Percentiles rank a stretch among this genome's conserved stretches.
Evolutionary conservation across 64 coral and sea anemone genomes (phyloP).

Genomic region (Hydrozoanthus tunicans): DNA sequence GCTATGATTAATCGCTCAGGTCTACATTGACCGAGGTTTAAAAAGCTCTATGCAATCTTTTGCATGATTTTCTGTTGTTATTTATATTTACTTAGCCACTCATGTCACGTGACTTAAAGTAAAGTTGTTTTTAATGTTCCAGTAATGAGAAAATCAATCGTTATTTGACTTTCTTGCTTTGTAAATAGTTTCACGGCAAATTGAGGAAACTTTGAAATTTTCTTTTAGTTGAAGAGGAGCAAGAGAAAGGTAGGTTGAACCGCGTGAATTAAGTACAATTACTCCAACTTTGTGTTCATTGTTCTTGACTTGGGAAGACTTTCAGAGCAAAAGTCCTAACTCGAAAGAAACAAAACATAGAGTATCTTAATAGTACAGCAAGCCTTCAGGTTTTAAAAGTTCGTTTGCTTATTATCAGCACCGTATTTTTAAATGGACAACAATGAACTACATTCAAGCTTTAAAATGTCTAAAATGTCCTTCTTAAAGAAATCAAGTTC

Average conservation of each 20-base stretch:
- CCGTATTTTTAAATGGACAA: background rate
- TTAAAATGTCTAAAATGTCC: background rate
- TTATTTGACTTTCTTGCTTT: constrained; percentile 11
- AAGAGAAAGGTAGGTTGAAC: background rate
- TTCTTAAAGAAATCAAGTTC: background rate
- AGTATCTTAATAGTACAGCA: background rate
- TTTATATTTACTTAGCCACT: no score
- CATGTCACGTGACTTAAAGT: background rate
- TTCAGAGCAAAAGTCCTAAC: background rate
- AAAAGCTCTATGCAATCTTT: no score
- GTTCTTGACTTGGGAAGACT: background rate
- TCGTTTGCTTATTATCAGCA: no score
- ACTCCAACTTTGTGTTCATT: background rate
- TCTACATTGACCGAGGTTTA: no score
- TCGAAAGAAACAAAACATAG: background rate
- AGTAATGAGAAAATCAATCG: constrained; percentile 50
- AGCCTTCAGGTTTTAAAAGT: background rate
- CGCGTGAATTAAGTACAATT: background rate
- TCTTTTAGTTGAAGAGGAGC: background rate
- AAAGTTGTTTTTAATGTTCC: constrained; percentile 55
- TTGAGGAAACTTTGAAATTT: background rate
- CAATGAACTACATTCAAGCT: background rate
- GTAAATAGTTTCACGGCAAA: background rate
- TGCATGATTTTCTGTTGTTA: no score
- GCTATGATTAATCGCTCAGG: no score